These are phyloP conservation scores for Corapipo altera DNA, from an alignment of 2,113 vertebrate genomes.

Conservation along the genomic window DNA sequence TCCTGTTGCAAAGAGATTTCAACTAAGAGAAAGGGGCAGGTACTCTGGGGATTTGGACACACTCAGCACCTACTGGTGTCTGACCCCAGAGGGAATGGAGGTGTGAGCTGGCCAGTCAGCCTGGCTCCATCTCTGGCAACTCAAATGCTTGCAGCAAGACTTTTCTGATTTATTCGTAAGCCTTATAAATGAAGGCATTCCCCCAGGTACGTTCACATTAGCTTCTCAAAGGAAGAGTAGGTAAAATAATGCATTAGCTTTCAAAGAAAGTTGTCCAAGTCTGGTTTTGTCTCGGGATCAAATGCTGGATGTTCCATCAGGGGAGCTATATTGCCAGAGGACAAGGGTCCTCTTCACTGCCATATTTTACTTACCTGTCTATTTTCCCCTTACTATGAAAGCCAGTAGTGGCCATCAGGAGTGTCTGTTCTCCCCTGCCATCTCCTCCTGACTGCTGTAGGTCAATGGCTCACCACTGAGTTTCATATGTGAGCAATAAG, in stretches of 20 bases:
- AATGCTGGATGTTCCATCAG: neutral
- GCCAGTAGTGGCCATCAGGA: neutral
- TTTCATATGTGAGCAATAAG: neutral
- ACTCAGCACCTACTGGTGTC: neutral
- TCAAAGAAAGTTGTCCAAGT: neutral
- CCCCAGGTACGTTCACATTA: neutral
- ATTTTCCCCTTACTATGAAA: neutral
- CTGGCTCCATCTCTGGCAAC: neutral
- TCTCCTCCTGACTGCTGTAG: neutral
- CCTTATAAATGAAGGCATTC: neutral
- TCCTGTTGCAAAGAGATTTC: neutral
- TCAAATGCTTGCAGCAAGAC: neutral
- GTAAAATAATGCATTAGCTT: neutral
- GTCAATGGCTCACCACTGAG: neutral
- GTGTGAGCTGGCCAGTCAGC: neutral
- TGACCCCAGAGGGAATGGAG: neutral
- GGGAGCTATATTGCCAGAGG: neutral
- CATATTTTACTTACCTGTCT: neutral
- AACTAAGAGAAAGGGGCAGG: neutral
- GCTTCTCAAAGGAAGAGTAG: neutral
- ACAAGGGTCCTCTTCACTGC: neutral
- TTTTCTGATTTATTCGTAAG: neutral
- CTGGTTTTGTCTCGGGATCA: neutral
- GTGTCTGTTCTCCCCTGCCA: neutral
- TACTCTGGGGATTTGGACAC: neutral